Base-by-base conservation (phyloP, 2,888 invertebrate species). In the Tetrapedia diversipes region DNA sequence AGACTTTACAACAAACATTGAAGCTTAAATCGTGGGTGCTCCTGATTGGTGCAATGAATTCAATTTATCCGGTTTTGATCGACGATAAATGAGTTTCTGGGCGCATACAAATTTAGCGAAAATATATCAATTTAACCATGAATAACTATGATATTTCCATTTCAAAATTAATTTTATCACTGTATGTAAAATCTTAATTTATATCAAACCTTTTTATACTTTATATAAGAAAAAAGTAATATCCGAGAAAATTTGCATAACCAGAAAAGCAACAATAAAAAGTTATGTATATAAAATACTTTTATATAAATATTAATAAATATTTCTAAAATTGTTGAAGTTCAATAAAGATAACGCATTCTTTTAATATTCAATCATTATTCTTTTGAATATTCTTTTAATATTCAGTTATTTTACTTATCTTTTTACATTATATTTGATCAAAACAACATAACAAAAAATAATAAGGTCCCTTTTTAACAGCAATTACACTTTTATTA, bases 21-120 rank as follows among this genome's bases (percentile, higher is more conserved):
- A 45, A 64, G 69, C 80, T 85, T 84, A 57, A 86, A 85, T 90
- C 91, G 91, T 91, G 91, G 89, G 86, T 72, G 80, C 47, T 73
- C 60, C 69, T 85, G 85, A 91, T 91, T 91, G 91, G 91, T 79
- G 59, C 49, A 41, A 6, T 8, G 54, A 53, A 41, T 67, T 63
- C 29, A 77, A 63, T 77, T 61, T 29, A 47, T 47, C 39, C 39
- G 16, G n/a, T 27, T 68, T 10, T 43, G 37, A 70, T 56, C 57
- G 49, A 65, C 39, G 45, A 60, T 43, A 37, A 19, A 51, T 16
- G 37, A 49, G 14, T n/a, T n/a, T 61, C 41, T 27, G 32, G 78
- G 37, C 59, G 22, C 4, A 45, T 60, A 59, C 43, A 14, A 53
- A 78, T 60, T 47, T 7, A 59, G 27, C 56, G 59, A 73, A 45